These are phyloP conservation scores for Phasia obesa DNA, from an alignment of 2,888 invertebrate species.

Conservation along the genomic window DNA sequence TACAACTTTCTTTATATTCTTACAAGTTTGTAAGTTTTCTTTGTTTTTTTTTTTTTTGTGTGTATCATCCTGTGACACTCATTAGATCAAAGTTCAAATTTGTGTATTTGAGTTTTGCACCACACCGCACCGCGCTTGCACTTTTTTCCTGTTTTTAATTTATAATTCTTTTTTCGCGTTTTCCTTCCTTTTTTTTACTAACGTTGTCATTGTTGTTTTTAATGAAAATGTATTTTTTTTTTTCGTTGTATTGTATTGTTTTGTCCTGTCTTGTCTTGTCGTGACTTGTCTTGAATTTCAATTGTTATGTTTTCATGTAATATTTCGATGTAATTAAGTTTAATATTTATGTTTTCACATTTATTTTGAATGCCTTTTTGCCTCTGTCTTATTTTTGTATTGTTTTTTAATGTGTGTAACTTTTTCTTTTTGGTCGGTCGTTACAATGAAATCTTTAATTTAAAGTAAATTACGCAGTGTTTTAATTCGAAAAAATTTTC, in stretches of 20 bases:
- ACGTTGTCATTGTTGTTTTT: constrained; percentile 34
- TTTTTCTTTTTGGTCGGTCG: constrained; percentile 16
- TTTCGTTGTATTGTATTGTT: constrained; percentile 24
- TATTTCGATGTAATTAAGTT: constrained; percentile 71
- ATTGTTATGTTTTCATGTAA: constrained; percentile 67
- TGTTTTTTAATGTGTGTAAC: neutral
- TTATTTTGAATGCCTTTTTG: constrained; percentile 62
- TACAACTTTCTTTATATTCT: constrained; percentile 47
- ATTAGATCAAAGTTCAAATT: constrained; percentile 67
- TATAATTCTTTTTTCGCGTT: constrained; percentile 45
- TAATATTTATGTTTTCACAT: constrained; percentile 72
- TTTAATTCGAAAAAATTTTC: neutral
- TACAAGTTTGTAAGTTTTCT: constrained; percentile 19
- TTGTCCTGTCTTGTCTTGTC: constrained; percentile 21
- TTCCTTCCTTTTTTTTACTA: constrained; percentile 48
- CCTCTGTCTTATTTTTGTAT: constrained; percentile 39
- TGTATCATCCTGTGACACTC: constrained; percentile 32
- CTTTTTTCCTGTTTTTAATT: constrained; percentile 1
- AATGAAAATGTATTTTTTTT: constrained; percentile 60
- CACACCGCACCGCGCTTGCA: constrained; percentile 47
- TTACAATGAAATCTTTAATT: neutral
- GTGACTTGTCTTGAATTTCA: constrained; percentile 49
- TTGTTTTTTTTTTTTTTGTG: constrained; percentile 32
- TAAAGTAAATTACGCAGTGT: constrained; percentile 19
- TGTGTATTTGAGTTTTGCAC: constrained; percentile 70